Evolutionary conservation across 2,888 invertebrate genomes (phyloP), one percentile per base, ranked within the genome.

Genomic region (Microplitis deprimator): DNA sequence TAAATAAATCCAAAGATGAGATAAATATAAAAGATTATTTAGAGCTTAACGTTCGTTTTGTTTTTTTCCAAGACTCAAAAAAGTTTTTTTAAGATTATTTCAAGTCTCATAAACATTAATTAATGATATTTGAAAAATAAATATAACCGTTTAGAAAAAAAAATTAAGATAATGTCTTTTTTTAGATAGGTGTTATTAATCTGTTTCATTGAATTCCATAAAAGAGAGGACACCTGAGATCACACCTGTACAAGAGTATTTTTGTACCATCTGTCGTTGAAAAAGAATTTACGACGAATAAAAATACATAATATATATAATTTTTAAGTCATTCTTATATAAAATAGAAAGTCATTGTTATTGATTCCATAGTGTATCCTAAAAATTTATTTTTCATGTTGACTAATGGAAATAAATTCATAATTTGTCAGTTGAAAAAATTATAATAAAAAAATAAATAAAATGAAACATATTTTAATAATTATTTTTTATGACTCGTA

Each of bases 401-500:
- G 50, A 50, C 50, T 50, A 50, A 50, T 50, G 13, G 50, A 50
- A 50, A 5, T 50, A 50, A 50, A 50, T 50, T 50, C 13, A 13
- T 6, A 1, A 50, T 29, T 29, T 29, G 29, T 29, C 29, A 29
- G 29, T 29, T 29, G 29, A 29, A 29, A 29, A 29, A 29, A 29
- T 29, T 29, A 29, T 29, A 29, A 29, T 6, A 20, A 2, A 65
- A 16, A 7, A 29, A 8, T 5, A 5, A 8, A 65, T 10, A 3
- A 68, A 68, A 68, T 5, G 16, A 7, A 40, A 16, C 39, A n/a
- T 6, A 68, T 38, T 40, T 40, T 68, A 68, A 67, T 50, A 50
- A 50, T 50, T 50, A 50, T 50, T 50, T 8, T 10, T 10, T 4
- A 50, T 50, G 50, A 50, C 50, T 50, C 50, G 50, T 29, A 29